Conservation (phyloP, 2,888 invertebrate species). For the Lucinisca nassula region DNA sequence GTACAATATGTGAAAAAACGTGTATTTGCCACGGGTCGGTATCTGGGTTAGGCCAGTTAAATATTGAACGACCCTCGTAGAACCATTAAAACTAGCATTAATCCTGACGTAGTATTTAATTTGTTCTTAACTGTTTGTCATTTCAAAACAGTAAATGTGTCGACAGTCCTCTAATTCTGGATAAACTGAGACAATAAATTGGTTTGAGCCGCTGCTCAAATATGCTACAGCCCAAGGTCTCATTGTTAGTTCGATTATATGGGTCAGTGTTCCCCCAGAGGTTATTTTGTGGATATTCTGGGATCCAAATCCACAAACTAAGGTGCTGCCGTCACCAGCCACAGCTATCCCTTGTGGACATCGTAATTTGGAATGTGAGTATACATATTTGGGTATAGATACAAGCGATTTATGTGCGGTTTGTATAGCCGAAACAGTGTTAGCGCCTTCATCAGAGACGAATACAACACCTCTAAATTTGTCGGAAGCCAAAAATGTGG, state of each 20-base stretch:
- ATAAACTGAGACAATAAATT: background rate
- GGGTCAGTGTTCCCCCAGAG: conserved; percentile 11
- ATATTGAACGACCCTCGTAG: too few relatives aligned
- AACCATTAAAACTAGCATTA: too few relatives aligned
- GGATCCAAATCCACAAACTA: conserved; percentile 57
- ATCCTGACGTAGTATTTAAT: too few relatives aligned
- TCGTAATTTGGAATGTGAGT: conserved; percentile 28
- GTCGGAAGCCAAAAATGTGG: conserved; percentile 31
- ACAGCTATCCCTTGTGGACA: conserved; percentile 53
- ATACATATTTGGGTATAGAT: conserved; percentile 28
- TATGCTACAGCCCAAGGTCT: conserved; percentile 29
- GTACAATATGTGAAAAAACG: too few relatives aligned
- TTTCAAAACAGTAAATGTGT: background rate
- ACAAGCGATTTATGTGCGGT: conserved; percentile 5
- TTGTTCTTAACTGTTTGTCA: background rate
- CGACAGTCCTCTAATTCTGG: background rate
- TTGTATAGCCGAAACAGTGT: conserved; percentile 36
- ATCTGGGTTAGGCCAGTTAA: too few relatives aligned
- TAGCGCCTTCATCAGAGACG: conserved; percentile 41
- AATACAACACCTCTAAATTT: conserved; percentile 14
- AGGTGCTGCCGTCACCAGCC: conserved; percentile 27
- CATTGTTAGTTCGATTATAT: conserved; percentile 21
- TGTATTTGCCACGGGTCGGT: too few relatives aligned
- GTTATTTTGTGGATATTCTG: conserved; percentile 56
- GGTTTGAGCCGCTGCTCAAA: background rate